Base-by-base conservation (phyloP, 2,888 invertebrate species). In the Drosophila imparisetae region DNA sequence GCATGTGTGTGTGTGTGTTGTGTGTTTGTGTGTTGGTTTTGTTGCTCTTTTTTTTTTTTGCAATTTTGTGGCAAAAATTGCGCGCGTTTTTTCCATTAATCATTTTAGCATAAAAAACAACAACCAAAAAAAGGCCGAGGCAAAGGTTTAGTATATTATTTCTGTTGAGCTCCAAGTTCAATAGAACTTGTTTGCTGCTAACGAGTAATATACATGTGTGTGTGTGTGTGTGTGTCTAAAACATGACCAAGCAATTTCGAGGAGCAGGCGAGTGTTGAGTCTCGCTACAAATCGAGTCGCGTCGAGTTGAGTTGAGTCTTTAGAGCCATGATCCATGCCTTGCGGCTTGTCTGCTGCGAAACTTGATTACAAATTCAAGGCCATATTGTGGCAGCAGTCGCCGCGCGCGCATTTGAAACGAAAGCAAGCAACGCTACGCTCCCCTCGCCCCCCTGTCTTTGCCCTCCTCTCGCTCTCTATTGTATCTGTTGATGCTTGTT, bases 341-440 rank as follows among this genome's bases (percentile, higher is more conserved):
- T 72, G 70, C 63, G 79, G 79, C 72, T 67, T 65, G 70, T 75
- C 79, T 78, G 83, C 75, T 78, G 83, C 76, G 78, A 89, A 88
- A 88, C 89, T 87, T 84, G 89, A 88, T 88, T 90, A 87, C 80
- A 88, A 90, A 86, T 88, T 88, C 88, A 88, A 88, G 88, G 88
- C 88, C 88, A 89, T 68, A 72, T 83, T 90, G 90, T 86, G 86
- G 86, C 86, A 90, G 72, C 74, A 78, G 75, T 18, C 4, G 53
- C 49, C 27, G 36, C 78, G 59, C 67, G 67, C 67, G 59, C 73
- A 64, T 74, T 80, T 86, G 68, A 88, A 83, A 83, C 76, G 75
- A 81, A 77, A 77, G 83, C 80, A 57, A 30, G 50, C 50, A 27
- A 18, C 61, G 55, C 66, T 8, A 30, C 30, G 0, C 48, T 6